Base-by-base conservation (phyloP, 2,797 vertebrate genomes). In the Bovichtus variegatus region DNA sequence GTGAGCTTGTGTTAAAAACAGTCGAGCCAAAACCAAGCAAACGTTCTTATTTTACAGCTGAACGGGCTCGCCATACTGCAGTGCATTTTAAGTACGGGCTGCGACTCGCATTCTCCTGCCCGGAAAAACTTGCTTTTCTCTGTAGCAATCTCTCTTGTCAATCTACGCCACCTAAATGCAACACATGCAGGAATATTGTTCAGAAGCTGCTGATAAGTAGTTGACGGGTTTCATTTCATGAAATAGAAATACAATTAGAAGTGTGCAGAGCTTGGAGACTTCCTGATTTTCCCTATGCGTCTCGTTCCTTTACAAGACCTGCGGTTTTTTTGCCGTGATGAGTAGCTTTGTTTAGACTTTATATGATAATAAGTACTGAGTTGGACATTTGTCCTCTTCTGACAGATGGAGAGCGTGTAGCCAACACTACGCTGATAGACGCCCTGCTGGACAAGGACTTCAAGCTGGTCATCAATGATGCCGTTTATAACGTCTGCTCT, bases 361-460 rank as follows among this genome's bases (percentile, higher is more conserved):
- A n/a, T n/a, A n/a, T n/a, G n/a, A n/a, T n/a, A n/a, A n/a, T n/a
- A n/a, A n/a, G n/a, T n/a, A n/a, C n/a, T n/a, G n/a, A n/a, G n/a
- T 16, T 59, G 40, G 4, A 19, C 15, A 1, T 61, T 27, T 80
- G n/a, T 75, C 10, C 31, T 80, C 38, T 9, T 75, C 70, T 83
- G 83, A 66, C 94, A 99, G 98, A 96, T 67, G 97, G 97, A 69
- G 93, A 71, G 76, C 94, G 84, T 29, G 80, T 98, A 38, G 94
- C 96, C 78, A 82, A 87, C 87, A 88, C 89, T 64, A 97, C 96
- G 0, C 88, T 95, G 43, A 93, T 99, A 84, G 95, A 96, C 36
- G 11, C 94, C 71, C 92, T 99, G 78, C 49, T 99, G 84, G 94
- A 91, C 87, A 96, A 95, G 74, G 95, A 97, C 86, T 99, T 99